Evolutionary conservation across 2,113 vertebrate species (phyloP).

Genomic region (Chaetodon auriga): DNA sequence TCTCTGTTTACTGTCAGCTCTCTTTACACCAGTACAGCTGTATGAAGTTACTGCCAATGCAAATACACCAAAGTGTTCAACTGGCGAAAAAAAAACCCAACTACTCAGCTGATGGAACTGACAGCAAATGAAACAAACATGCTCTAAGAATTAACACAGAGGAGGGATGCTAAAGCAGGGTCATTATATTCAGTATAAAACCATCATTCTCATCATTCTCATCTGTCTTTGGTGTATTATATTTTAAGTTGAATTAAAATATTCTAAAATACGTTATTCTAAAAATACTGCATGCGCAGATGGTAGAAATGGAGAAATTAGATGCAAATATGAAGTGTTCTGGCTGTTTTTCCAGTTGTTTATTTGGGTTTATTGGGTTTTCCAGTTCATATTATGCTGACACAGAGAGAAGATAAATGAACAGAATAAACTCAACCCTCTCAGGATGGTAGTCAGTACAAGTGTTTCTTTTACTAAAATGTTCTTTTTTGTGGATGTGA

Average conservation of each 20-base stretch:
- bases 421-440: background rate
- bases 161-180: background rate
- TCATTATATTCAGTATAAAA: background rate
- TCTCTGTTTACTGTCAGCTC: background rate
- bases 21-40: background rate
- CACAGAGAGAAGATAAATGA: background rate
- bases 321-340: background rate
- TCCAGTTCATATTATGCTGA: background rate
- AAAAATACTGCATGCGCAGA: too few relatives aligned
- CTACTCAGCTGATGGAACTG: background rate
- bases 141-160: background rate
- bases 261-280: too few relatives aligned
- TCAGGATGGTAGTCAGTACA: background rate
- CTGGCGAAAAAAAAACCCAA: background rate
- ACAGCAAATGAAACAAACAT: background rate
- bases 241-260: too few relatives aligned
- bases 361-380: background rate
- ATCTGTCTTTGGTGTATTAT: too few relatives aligned
- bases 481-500: too few relatives aligned
- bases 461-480: too few relatives aligned
- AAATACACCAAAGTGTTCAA: background rate
- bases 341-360: conserved; percentile 2
- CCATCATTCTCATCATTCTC: too few relatives aligned
- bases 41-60: background rate
- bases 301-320: background rate